phyloP scores from a whole-genome alignment of 1,140 invertebrate genomes.

The Whitmania pigra region DNA sequence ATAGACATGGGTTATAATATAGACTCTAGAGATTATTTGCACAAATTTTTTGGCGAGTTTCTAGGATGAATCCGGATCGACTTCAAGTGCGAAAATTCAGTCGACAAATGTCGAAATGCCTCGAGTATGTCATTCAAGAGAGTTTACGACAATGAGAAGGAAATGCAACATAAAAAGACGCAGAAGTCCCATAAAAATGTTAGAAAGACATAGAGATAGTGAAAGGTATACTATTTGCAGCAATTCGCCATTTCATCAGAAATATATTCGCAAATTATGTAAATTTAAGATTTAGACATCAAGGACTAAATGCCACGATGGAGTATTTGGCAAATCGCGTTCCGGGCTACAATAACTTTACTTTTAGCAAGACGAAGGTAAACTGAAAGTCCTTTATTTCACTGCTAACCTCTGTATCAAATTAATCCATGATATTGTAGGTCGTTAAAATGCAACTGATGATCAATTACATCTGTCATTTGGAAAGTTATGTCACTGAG shows the following conservation, averaged over 20 bases:
- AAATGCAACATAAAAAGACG: not conserved
- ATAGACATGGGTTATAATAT: too few species aligned
- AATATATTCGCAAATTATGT: not conserved
- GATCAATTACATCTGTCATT: constrained; percentile 8
- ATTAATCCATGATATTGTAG: not conserved
- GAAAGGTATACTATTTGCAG: not conserved
- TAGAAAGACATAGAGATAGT: constrained; percentile 6
- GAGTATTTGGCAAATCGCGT: constrained; percentile 1
- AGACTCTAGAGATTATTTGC: too few species aligned
- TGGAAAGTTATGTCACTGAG: not conserved
- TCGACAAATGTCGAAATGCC: too few species aligned
- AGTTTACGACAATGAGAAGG: too few species aligned
- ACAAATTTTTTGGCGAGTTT: too few species aligned
- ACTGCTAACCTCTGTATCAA: not conserved
- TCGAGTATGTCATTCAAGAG: too few species aligned
- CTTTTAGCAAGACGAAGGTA: not conserved
- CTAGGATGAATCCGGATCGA: too few species aligned
- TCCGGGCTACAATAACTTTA: not conserved
- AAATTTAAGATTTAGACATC: constrained; percentile 9
- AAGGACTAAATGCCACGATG: constrained; percentile 6
- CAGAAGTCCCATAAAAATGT: not conserved
- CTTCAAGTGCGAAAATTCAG: too few species aligned
- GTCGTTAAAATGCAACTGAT: constrained; percentile 7
- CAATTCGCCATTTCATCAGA: not conserved
- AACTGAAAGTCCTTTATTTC: constrained; percentile 1